Conservation (phyloP, 2,797 vertebrate genomes). For the Pipistrellus kuhlii region DNA sequence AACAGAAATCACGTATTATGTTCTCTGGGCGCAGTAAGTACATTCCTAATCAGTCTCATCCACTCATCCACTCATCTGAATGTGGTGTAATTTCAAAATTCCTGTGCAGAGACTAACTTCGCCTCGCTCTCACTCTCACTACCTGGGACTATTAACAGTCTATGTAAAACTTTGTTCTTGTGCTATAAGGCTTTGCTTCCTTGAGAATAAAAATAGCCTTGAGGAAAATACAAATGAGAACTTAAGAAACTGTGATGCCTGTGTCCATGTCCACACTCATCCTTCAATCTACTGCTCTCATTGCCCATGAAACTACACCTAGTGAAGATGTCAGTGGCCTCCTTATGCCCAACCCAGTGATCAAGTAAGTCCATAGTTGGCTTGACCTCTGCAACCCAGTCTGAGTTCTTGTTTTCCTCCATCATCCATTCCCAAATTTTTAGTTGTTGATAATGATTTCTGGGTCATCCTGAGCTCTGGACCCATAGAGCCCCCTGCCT, state of each 20-base stretch:
- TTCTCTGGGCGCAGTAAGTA: background rate
- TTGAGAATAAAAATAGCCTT: background rate
- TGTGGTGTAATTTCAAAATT: background rate
- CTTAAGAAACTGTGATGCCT: background rate
- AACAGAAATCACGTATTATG: background rate
- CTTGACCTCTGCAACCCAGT: background rate
- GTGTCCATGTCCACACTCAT: background rate
- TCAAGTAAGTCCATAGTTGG: background rate
- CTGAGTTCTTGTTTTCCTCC: background rate
- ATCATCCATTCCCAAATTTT: background rate
- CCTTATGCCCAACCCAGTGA: background rate
- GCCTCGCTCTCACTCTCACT: background rate
- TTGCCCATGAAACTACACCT: background rate
- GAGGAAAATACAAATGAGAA: background rate
- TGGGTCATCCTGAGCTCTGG: background rate
- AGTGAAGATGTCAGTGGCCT: background rate
- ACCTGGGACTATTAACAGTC: background rate
- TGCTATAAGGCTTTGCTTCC: background rate
- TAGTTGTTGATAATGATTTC: background rate
- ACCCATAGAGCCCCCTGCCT: background rate
- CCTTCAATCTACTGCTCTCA: background rate
- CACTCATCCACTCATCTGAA: background rate
- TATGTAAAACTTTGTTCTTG: background rate
- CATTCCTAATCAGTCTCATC: background rate
- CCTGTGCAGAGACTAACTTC: background rate